phyloP scores from a whole-genome alignment of 2,113 vertebrate genomes.

The Equus quagga region DNA sequence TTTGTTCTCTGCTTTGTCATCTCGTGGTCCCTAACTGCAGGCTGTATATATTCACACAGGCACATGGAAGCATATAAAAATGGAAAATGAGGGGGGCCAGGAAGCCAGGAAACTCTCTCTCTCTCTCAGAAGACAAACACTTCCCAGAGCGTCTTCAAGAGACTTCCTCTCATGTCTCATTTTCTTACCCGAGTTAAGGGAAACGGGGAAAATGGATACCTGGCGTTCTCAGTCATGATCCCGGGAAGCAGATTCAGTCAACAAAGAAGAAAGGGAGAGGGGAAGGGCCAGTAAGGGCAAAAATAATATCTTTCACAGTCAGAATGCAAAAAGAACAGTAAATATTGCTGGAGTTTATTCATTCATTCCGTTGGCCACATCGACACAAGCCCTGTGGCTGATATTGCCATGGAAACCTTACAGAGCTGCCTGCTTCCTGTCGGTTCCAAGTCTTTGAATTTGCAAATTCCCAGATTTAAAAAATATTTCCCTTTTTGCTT shows the following conservation, averaged over 20 bases:
- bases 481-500: conserved; percentile 31
- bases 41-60: not conserved
- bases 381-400: not conserved
- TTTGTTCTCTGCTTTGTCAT: not conserved
- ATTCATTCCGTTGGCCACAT: conserved; percentile 11
- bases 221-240: not conserved
- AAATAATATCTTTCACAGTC: not conserved
- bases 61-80: not conserved
- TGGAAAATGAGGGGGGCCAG: not conserved
- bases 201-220: not conserved
- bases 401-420: conserved; percentile 55
- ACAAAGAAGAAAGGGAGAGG: not conserved
- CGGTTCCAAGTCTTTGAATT: conserved; percentile 11
- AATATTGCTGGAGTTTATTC: not conserved
- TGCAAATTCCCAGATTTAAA: conserved; percentile 3
- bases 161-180: not conserved
- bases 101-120: not conserved
- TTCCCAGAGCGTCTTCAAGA: not conserved
- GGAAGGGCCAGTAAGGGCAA: not conserved
- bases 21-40: not conserved
- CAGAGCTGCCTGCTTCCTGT: not conserved
- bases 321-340: not conserved
- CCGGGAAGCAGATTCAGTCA: not conserved
- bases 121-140: not conserved
- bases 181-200: not conserved